These are phyloP conservation scores for Odontomachus brunneus DNA, from an alignment of 1,140 invertebrate genomes.

Conservation along the genomic window DNA sequence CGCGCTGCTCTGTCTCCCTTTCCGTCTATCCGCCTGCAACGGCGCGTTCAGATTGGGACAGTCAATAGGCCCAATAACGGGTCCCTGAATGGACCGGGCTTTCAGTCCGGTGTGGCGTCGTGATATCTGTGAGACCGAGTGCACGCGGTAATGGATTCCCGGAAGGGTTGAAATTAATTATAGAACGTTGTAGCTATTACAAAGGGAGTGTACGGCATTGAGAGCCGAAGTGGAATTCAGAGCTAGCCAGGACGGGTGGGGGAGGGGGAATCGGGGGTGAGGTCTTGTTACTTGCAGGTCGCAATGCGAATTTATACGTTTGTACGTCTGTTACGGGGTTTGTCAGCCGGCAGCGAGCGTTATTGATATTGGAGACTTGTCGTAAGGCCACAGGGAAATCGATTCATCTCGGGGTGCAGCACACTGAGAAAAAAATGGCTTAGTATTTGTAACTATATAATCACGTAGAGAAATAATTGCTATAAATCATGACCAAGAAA, in stretches of 20 bases:
- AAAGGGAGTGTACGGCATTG: conserved; percentile 56
- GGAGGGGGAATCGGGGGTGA: not conserved
- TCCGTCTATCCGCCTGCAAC: conserved; percentile 1
- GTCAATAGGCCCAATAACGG: conserved; percentile 42
- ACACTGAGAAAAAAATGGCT: too few species aligned
- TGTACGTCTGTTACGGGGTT: conserved; percentile 42
- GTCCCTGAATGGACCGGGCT: conserved; percentile 54
- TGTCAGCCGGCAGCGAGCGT: conserved; percentile 24
- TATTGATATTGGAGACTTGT: conserved; percentile 37
- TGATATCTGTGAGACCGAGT: conserved; percentile 74
- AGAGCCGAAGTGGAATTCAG: conserved; percentile 34
- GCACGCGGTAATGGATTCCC: conserved; percentile 76
- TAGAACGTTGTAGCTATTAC: conserved; percentile 74
- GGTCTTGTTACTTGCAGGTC: conserved; percentile 53
- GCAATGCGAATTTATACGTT: conserved; percentile 57
- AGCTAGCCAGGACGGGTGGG: not conserved
- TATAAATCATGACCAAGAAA: too few species aligned
- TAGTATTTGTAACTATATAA: too few species aligned
- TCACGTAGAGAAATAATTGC: too few species aligned
- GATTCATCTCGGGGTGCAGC: conserved; percentile 40
- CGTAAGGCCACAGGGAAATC: not conserved
- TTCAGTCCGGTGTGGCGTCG: conserved; percentile 55
- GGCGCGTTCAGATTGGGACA: conserved; percentile 39
- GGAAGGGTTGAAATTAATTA: conserved; percentile 80
- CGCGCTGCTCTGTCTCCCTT: not conserved